A percentile compares a stretch with the other conserved stretches of the same genome.
Conservation (phyloP, 1,140 invertebrate genomes). For the Reticulitermes speratus region DNA sequence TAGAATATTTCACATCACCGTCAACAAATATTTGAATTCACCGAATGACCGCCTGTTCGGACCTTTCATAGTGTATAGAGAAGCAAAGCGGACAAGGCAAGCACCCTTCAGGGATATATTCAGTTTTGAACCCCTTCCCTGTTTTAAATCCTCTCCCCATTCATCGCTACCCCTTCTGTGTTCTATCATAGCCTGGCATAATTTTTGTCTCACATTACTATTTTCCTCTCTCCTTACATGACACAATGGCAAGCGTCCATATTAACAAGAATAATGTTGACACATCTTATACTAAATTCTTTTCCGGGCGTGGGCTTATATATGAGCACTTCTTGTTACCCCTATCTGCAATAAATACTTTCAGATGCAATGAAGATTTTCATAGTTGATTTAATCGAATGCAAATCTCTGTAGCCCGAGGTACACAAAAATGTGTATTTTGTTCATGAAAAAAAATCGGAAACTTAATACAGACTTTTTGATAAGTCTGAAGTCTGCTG, state of each 20-base stretch:
- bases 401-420: background rate
- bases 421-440: background rate
- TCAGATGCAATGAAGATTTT: background rate
- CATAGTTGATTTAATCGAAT: background rate
- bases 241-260: background rate
- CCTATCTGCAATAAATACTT: background rate
- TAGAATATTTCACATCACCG: constrained; percentile 5
- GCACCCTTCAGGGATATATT: background rate
- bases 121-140: background rate
- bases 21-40: constrained; percentile 14
- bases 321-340: background rate
- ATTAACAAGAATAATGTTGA: background rate
- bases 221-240: background rate
- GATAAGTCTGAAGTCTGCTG: background rate
- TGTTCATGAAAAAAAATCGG: background rate
- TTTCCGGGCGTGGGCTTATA: background rate
- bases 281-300: background rate
- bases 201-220: background rate
- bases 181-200: background rate
- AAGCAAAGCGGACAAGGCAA: background rate
- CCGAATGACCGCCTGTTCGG: constrained; percentile 7
- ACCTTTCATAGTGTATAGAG: background rate
- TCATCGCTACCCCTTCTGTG: background rate
- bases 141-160: background rate
- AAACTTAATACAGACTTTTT: background rate